Base-by-base conservation (phyloP, 2,888 invertebrate species). In the Drosophila colorata region DNA sequence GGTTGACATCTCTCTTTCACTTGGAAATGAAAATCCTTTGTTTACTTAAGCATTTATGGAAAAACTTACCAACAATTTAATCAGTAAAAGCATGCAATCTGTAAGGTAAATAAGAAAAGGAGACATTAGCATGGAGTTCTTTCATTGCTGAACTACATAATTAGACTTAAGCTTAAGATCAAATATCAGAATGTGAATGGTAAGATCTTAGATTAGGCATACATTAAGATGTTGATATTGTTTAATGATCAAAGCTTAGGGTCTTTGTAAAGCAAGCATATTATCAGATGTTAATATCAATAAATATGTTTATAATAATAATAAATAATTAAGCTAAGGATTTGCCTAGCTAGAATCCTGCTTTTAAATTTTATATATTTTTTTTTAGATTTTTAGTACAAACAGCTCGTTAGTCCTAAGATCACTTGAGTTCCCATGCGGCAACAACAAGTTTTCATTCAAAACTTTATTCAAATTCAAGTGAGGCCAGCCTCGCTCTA, bases 1-100 rank as follows among this genome's bases (percentile, higher is more conserved):
- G 28, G 25, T 56, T 40, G 57, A 28, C 38, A 55, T 13, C 4
- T 13, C 11, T 11, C 13, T 9, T 28, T 33, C 18, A 20, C 37
- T 28, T 38, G 23, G 23, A 18, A 49, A 66, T 20, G 48, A 49
- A 70, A 57, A 37, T 47, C 44, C 40, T 46, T 31, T 43, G 43
- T 63, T 48, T 65, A 20, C 37, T 46, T 38, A 56, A 40, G 38
- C 43, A 41, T 55, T 41, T 47, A 33, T 33, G 35, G 13, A 28
- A 38, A 35, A 48, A 74, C 81, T 81, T 69, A 81, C 81, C 81
- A 71, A 66, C 64, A 65, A 67, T 65, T 74, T 46, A 51, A 60
- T 64, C 59, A 46, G 51, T 69, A 69, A 80, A 68, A 82, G 43
- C 74, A 49, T 38, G 41, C 63, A 71, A 81, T 86, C 81, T 81